These are phyloP conservation scores for Dolichotis patagonum DNA, from an alignment of 2,113 vertebrate species.

Conservation along the genomic window DNA sequence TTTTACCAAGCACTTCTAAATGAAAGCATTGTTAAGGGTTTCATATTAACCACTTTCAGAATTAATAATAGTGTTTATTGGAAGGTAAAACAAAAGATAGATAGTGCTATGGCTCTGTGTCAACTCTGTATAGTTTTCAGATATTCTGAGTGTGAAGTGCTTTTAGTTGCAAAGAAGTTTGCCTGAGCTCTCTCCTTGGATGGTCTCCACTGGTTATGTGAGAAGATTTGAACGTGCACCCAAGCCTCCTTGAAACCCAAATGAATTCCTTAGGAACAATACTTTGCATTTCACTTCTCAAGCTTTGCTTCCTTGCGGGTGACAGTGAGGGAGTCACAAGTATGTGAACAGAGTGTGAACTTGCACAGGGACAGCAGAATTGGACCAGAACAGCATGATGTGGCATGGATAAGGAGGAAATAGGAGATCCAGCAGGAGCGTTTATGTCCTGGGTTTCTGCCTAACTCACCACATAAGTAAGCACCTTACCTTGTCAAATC, in stretches of 20 bases:
- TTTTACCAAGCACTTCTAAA: conserved; percentile 25
- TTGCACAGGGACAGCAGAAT: neutral
- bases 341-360: neutral
- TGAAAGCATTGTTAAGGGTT: conserved; percentile 23
- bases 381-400: neutral
- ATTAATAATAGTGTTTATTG: conserved; percentile 53
- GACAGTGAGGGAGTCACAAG: neutral
- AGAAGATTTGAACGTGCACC: neutral
- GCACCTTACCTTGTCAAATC: neutral
- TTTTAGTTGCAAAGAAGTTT: neutral
- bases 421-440: neutral
- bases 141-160: neutral
- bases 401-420: rapidly evolving
- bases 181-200: neutral
- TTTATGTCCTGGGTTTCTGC: neutral
- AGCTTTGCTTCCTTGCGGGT: neutral
- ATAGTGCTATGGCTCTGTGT: neutral
- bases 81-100: neutral
- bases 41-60: conserved; percentile 28
- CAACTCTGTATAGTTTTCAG: neutral
- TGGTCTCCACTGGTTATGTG: neutral
- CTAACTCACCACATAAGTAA: neutral
- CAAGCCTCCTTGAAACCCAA: neutral
- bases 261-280: neutral
- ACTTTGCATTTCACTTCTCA: neutral